Base-by-base conservation (phyloP, 1,140 invertebrate species). In the Microplitis mediator region DNA sequence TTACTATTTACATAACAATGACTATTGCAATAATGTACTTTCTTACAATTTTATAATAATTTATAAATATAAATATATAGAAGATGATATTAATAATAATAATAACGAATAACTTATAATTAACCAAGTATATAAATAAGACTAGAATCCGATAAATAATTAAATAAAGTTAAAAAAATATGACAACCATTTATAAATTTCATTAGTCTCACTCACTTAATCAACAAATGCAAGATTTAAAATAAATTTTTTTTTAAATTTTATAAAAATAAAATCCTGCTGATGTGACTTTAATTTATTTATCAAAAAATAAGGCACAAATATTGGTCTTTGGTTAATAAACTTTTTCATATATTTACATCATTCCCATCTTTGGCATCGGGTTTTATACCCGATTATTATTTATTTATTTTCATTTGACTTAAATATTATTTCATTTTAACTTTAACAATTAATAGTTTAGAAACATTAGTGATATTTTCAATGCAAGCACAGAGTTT, bases 341-440 rank as follows among this genome's bases (percentile, higher is more conserved):
- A 76, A 72, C 77, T 71, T 74, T 77, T 72, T 23, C 23, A n/a
- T 8, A 67, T 14, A 67, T 71, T 61, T 72, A 66, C 16, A 76
- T 64, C 69, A 68, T 80, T 81, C 81, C 78, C 71, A 78, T 84
- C 83, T 84, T 84, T 84, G 83, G 83, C 81, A 82, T 81, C 71
- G 77, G 78, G 79, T 80, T 81, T 73, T 64, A 35, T 34, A 9
- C 54, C 54, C 39, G 39, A 71, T 31, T 32, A 35, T 31, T 23
- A 32, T 9, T 32, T 67, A 67, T 32, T 51, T 39, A 51, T 51
- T 61, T 54, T 39, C 39, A 13, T 54, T 32, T 39, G 39, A 69
- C 60, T 36, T 13, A 34, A 34, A 16, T 60, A 54, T 56, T 39
- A 3, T 68, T 51, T 31, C 4, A 36, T 58, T 45, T 45, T 6